Base-by-base conservation (phyloP, 1,140 invertebrate genomes). In the Magallana ariakensis region DNA sequence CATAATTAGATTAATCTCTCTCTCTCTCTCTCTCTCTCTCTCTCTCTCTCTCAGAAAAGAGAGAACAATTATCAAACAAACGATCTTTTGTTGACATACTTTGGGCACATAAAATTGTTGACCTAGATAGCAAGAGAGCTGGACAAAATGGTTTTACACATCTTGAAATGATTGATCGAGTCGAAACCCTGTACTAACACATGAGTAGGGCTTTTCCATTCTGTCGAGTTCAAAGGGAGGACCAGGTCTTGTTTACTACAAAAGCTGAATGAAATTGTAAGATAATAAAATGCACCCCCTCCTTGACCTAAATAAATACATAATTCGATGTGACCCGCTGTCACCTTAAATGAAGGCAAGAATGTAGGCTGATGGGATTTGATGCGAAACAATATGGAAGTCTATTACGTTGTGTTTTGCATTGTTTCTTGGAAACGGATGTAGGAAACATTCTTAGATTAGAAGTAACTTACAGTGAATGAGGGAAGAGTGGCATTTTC, bases 251-350 rank as follows among this genome's bases (percentile, higher is more conserved):
- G 66, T 75, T 75, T 75, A 75, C 66, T 75, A 75, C 22, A 26
- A 75, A 75, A 75, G 66, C 19, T 75, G 66, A 75, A 75, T 75
- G 66, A 75, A 75, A 75, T 26, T 75, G 66, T 75, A 75, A 75
- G 66, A 75, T 75, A 75, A 75, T 75, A 75, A 75, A 75, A 75
- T 75, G 66, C 66, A 75, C 66, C 66, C 33, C 66, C 66, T 75
- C 66, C 66, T 75, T 75, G 66, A 75, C 66, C 66, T 75, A 75
- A 75, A 75, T 75, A 75, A 75, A 75, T 75, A 75, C 22, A 75
- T 75, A 19, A 75, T 75, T 75, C 33, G 66, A 75, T 75, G 66
- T 75, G 66, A 75, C 66, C 66, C 33, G 22, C 66, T 75, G 66
- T 75, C 66, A 75, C 66, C 66, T 75, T 75, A 75, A 26, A 33